These are phyloP conservation scores for Diploscapter pachys DNA, from an alignment of 1,140 invertebrate species.

Conservation along the genomic window DNA sequence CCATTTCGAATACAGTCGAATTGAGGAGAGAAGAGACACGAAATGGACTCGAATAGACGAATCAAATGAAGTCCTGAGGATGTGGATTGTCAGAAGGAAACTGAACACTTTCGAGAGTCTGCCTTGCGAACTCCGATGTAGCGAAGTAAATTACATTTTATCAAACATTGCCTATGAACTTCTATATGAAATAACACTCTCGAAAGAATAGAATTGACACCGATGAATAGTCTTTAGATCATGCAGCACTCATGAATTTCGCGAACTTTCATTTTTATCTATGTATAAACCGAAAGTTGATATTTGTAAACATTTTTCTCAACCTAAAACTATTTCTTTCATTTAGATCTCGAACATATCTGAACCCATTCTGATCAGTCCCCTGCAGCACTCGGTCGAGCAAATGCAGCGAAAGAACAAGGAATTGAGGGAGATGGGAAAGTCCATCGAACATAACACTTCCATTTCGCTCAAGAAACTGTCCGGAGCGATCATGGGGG, in stretches of 20 bases:
- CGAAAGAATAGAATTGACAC: too few relatives aligned
- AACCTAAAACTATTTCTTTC: background rate
- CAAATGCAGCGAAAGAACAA: conserved; percentile 31
- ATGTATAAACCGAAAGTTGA: too few relatives aligned
- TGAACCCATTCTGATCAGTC: conserved; percentile 17
- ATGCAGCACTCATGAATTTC: too few relatives aligned
- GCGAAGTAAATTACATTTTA: conserved; percentile 12
- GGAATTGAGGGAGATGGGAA: conserved; percentile 13
- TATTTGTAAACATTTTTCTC: too few relatives aligned
- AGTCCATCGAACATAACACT: background rate
- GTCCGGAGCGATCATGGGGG: conserved; percentile 20
- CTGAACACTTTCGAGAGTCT: conserved; percentile 8
- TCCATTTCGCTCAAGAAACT: conserved; percentile 16
- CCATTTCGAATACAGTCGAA: conserved; percentile 21
- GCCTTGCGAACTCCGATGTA: conserved; percentile 19
- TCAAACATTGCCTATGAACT: too few relatives aligned
- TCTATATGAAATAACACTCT: too few relatives aligned
- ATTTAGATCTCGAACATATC: conserved; percentile 13
- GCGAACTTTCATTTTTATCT: too few relatives aligned
- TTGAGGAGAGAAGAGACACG: conserved; percentile 21
- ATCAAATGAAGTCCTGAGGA: conserved; percentile 46
- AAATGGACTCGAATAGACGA: conserved; percentile 24
- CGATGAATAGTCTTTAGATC: too few relatives aligned
- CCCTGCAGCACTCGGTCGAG: conserved; percentile 20
- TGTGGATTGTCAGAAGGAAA: conserved; percentile 18